Percentiles rank a stretch among this genome's conserved stretches.
Conservation (phyloP, 2,113 vertebrate genomes). For the Crotalus tigris region DNA sequence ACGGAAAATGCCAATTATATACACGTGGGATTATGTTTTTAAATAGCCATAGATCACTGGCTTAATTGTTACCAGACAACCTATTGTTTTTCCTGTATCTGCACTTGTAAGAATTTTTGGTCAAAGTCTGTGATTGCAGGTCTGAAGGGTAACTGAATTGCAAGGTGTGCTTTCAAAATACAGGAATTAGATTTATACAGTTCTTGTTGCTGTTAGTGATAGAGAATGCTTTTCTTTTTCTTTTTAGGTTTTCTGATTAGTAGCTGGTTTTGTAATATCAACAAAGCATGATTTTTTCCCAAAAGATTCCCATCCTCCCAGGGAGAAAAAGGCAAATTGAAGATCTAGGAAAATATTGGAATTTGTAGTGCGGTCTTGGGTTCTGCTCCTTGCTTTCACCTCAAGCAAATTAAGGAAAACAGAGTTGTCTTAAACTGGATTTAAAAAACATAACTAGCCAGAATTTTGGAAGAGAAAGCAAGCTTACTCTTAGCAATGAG, state of each 20-base stretch:
- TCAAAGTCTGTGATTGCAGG: neutral
- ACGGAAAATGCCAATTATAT: conserved; percentile 1
- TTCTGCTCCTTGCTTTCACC: no score
- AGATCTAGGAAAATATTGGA: neutral
- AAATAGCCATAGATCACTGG: conserved; percentile 7
- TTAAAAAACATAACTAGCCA: neutral
- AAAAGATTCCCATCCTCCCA: neutral
- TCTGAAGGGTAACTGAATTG: neutral
- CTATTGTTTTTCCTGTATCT: conserved; percentile 5
- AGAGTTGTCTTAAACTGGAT: neutral
- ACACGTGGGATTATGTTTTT: conserved; percentile 22
- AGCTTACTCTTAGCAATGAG: neutral
- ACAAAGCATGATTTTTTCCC: neutral
- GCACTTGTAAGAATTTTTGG: neutral
- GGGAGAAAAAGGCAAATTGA: neutral
- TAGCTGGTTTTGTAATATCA: neutral
- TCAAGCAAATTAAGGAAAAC: neutral
- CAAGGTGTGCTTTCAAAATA: neutral
- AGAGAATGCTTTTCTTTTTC: neutral
- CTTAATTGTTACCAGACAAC: neutral
- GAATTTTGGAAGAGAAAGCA: neutral
- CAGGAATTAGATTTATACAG: neutral
- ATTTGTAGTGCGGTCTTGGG: neutral
- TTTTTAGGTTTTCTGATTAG: neutral
- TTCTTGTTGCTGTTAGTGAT: neutral